Conservation (phyloP, 2,888 invertebrate species). For the Dolichopus griseipennis region DNA sequence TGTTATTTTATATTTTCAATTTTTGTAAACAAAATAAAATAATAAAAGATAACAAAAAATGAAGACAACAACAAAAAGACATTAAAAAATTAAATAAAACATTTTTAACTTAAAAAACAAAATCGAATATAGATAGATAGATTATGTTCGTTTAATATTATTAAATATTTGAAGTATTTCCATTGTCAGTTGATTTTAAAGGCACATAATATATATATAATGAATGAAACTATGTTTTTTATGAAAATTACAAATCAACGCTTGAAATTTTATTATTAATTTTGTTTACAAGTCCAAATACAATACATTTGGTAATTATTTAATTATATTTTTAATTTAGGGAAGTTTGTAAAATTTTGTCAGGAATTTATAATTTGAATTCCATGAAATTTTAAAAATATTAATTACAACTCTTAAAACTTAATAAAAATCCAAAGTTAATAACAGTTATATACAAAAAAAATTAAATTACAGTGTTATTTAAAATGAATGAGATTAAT, state of each 20-base stretch:
- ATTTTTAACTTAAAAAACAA: background rate
- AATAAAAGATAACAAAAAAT: background rate
- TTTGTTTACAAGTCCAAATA: background rate
- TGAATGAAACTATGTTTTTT: conserved; percentile 3
- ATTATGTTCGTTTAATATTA: background rate
- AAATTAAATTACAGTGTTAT: too few relatives aligned
- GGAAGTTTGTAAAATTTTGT: too few relatives aligned
- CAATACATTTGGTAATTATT: background rate
- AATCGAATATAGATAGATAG: background rate
- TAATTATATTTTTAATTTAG: too few relatives aligned
- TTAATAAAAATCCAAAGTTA: too few relatives aligned
- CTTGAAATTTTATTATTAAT: background rate
- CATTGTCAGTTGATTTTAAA: background rate
- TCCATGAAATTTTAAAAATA: too few relatives aligned
- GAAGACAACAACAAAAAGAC: background rate
- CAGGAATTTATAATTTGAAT: too few relatives aligned
- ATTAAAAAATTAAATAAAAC: background rate
- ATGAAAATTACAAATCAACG: background rate
- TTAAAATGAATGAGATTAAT: too few relatives aligned
- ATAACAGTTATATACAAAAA: too few relatives aligned
- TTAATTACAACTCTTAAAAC: too few relatives aligned
- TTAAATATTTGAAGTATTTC: background rate
- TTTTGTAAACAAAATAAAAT: conserved; percentile 3
- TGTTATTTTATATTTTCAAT: background rate
- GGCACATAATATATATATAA: background rate